Base-by-base conservation (phyloP, 1,140 invertebrate species). In the Ptiloglossa arizonensis region DNA sequence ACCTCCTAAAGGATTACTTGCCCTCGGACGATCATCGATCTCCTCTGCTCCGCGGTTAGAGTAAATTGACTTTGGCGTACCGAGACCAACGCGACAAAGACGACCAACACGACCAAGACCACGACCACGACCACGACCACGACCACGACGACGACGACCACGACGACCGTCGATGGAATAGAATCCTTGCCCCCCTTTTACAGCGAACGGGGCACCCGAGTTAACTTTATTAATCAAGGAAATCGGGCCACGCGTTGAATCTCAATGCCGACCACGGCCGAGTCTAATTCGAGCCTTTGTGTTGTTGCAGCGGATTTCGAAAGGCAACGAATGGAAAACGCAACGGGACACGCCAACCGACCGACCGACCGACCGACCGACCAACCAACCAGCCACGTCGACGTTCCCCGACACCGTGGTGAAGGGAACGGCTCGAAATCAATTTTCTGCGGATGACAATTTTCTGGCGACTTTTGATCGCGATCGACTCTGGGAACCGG, bases 221-320 rank as follows among this genome's bases (percentile, higher is more conserved):
- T 70, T n/a, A 41, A 73, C 59, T 73, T 73, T 73, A 73, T 73
- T 73, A 73, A 68, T 68, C 71, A 44, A 74, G 60, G 71, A 56
- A 74, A 74, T 74, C 71, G 60, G 71, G 60, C 60, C 60, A 56
- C n/a, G 71, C 71, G 71, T 66, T 74, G 71, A 66, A 74, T 74
- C 71, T 74, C 71, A 56, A 74, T 74, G 60, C 29, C 71, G 48
- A 15, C 32, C n/a, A 11, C 19, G 56, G 69, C 69, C 19, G n/a
- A n/a, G n/a, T 74, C 60, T 74, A 74, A 74, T 74, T 74, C 71
- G 71, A 56, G 60, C 48, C 71, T 74, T 74, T 74, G 71, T 74
- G n/a, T n/a, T n/a, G n/a, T n/a, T n/a, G 66, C 35, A 9, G 24
- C 24, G 24, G n/a, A 29, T 74, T 63, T 74, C 60, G 71, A 74